Conservation (phyloP, 2,888 invertebrate species). For the Drosophila barbarae region DNA sequence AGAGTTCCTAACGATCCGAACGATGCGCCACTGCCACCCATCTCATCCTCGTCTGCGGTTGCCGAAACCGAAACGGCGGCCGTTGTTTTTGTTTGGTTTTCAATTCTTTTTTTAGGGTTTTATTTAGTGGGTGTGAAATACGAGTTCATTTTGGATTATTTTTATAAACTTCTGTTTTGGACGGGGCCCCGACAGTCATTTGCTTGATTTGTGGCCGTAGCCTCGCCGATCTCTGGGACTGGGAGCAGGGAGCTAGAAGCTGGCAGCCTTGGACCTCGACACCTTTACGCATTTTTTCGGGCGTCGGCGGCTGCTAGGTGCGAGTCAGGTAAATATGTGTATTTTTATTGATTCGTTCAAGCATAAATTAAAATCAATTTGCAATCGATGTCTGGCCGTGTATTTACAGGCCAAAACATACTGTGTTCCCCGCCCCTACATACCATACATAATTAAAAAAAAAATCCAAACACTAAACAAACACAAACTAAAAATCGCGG, state of each 20-base stretch:
- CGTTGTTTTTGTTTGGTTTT: slow-evolving; percentile 35
- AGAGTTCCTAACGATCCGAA: slow-evolving; percentile 48
- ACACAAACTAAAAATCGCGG: slow-evolving; percentile 28
- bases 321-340: slow-evolving; percentile 9
- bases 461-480: slow-evolving; percentile 60
- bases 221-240: slow-evolving; percentile 12
- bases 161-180: slow-evolving; percentile 65
- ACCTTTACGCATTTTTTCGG: slow-evolving; percentile 4
- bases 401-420: slow-evolving; percentile 55
- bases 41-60: slow-evolving; percentile 29
- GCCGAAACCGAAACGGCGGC: slow-evolving; percentile 45
- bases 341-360: slow-evolving; percentile 33
- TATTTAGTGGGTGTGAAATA: slow-evolving; percentile 65
- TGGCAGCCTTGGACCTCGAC: slow-evolving; percentile 30
- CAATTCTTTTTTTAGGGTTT: slow-evolving; percentile 37
- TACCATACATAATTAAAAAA: slow-evolving; percentile 31
- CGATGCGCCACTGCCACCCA: slow-evolving; percentile 17
- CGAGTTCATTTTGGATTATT: slow-evolving; percentile 58
- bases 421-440: slow-evolving; percentile 21
- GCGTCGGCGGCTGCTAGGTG: slow-evolving; percentile 6
- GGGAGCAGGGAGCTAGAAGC: not conserved
- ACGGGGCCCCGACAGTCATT: slow-evolving; percentile 60
- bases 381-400: slow-evolving; percentile 58
- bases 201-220: slow-evolving; percentile 62
- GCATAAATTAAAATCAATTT: slow-evolving; percentile 59